Conservation (phyloP, 2,113 vertebrate genomes). For the Physeter macrocephalus region DNA sequence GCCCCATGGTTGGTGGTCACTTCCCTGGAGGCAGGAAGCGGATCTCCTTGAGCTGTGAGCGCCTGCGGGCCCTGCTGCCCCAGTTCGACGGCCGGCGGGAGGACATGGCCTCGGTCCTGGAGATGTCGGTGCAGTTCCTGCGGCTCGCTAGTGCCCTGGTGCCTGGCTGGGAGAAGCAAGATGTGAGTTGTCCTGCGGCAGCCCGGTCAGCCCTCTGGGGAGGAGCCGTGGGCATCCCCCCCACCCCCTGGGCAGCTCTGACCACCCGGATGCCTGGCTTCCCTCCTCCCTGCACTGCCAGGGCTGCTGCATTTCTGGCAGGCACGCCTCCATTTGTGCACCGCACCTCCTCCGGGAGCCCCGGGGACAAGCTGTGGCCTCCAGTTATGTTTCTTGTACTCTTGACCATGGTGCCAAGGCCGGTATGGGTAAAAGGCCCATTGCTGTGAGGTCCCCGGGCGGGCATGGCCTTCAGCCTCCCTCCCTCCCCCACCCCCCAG, state of each 20-base stretch:
- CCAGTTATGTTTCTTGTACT: accelerated
- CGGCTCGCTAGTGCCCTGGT: neutral
- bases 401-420: neutral
- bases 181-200: neutral
- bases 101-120: constrained; percentile 75
- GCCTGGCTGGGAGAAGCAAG: neutral
- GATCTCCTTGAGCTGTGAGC: constrained; percentile 70
- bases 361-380: accelerated
- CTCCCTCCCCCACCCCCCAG: too few species aligned
- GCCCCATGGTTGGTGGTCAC: accelerated
- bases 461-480: accelerated
- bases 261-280: neutral
- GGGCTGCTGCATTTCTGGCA: accelerated
- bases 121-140: constrained; percentile 74
- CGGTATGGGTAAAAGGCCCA: neutral
- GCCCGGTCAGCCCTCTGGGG: accelerated
- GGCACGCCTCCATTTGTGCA: accelerated
- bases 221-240: accelerated
- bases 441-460: accelerated
- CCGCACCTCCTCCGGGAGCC: accelerated
- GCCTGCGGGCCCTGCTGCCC: constrained; percentile 71
- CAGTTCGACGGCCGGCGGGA: constrained; percentile 58
- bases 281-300: accelerated
- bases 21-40: constrained; percentile 58
- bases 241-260: accelerated